Percentiles rank a stretch among this genome's conserved stretches.
These are phyloP conservation scores for Cryptus armator DNA, from an alignment of 2,888 invertebrate species.

Conservation along the genomic window DNA sequence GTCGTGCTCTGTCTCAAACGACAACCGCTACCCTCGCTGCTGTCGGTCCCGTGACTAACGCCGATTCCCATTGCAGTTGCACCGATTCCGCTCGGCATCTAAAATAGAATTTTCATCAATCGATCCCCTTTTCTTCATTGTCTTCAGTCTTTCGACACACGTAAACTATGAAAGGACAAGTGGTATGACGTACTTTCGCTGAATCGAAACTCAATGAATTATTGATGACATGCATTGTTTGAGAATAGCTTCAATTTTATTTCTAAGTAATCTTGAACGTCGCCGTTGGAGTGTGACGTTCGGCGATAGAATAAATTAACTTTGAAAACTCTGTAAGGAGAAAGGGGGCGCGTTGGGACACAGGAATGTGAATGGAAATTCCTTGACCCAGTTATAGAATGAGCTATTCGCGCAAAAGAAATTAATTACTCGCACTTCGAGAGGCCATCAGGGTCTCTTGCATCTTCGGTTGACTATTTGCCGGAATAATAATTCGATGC, in stretches of 20 bases:
- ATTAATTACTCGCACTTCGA: neutral
- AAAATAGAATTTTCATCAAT: slow-evolving; percentile 63
- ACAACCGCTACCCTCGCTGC: slow-evolving; percentile 82
- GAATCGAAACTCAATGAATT: slow-evolving; percentile 31
- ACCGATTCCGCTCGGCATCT: slow-evolving; percentile 84
- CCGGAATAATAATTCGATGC: neutral
- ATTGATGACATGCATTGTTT: slow-evolving; percentile 67
- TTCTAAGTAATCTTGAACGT: slow-evolving; percentile 13
- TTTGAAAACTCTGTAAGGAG: neutral
- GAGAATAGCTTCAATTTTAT: slow-evolving; percentile 62
- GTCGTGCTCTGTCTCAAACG: slow-evolving; percentile 82
- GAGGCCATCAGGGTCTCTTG: neutral
- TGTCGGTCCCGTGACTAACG: slow-evolving; percentile 83
- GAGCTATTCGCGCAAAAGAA: neutral
- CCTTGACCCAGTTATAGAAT: neutral
- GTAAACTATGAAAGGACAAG: neutral
- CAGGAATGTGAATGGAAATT: neutral
- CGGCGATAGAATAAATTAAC: neutral
- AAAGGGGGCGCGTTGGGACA: neutral
- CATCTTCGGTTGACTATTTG: too few relatives aligned
- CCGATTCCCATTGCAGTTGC: slow-evolving; percentile 84
- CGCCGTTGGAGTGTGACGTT: neutral
- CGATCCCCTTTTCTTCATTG: slow-evolving; percentile 32
- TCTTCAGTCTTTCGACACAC: neutral
- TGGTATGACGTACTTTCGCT: slow-evolving; percentile 18